Evolutionary conservation across 2,888 invertebrate genomes (phyloP), one percentile per base, ranked within the genome.

Genomic region (Rhorus exstirpatorius): DNA sequence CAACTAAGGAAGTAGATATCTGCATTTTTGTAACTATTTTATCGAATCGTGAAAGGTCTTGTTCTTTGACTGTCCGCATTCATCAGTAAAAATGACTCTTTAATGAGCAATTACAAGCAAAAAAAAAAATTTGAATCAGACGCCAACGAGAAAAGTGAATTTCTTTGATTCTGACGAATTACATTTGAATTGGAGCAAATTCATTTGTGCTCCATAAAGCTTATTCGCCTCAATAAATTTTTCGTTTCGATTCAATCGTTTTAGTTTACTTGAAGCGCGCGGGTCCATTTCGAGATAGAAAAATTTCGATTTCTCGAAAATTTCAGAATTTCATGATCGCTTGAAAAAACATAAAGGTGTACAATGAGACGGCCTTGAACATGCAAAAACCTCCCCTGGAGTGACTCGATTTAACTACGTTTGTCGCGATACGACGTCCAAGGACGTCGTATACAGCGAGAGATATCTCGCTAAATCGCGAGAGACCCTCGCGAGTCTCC

Each of bases 381-480:
- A 46, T 65, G 7, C n/a, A 46, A n/a, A 46, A 24, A 24, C 17
- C 44, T 63, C n/a, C 61, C 14, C 26, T 65, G 4, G 31, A 35
- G 38, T 51, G 38, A 74, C 24, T 31, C 19, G 26, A 61, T 44
- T 58, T 55, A 67, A 12, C 7, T 21, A 31, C 21, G 24, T 17
- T 3, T 19, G 19, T 24, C 44, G 26, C 26, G 17, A 14, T 51
- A 38, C 24, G 49, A 41, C 14, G 60, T 31, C 78, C 70, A 61
- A 61, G 63, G 21, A n/a, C 31, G 41, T 44, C 8, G 19, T 26
- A 35, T 19, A 21, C 38, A 38, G 4, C 44, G 55, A n/a, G 46
- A 44, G 26, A 58, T 58, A 46, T 65, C 44, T 55, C 70, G 51
- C 55, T 75, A 58, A 75, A 82, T 74, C 75, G 75, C 63, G 26